Evolutionary conservation across 2,888 invertebrate species (phyloP).

Genomic region (Tupiocoris notatus): DNA sequence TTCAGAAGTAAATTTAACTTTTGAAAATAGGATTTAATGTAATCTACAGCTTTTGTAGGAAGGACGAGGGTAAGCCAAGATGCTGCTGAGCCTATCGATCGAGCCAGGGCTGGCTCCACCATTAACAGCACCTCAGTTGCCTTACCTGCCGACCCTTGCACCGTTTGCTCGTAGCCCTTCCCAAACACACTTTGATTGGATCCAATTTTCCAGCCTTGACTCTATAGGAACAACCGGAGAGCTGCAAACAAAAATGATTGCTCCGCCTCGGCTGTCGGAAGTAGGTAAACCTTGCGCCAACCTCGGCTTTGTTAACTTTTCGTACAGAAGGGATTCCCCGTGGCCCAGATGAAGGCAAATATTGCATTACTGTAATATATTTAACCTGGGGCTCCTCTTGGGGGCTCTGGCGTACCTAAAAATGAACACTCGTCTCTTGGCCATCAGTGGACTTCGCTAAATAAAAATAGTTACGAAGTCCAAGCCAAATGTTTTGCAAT

Average conservation of each 20-base stretch:
- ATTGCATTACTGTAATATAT: not conserved
- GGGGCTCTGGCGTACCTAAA: too few species aligned
- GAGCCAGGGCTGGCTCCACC: not conserved
- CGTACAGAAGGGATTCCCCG: not conserved
- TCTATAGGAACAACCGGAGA: conserved; percentile 28
- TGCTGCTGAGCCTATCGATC: not conserved
- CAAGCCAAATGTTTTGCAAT: too few species aligned
- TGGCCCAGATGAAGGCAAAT: not conserved
- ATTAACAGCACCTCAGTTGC: not conserved
- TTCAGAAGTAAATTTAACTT: too few species aligned
- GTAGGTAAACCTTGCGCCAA: not conserved
- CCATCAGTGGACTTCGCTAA: too few species aligned
- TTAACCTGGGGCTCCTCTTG: too few species aligned
- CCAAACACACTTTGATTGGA: conserved; percentile 37
- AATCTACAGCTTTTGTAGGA: too few species aligned
- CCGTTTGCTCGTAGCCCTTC: conserved; percentile 7
- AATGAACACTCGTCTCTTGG: too few species aligned
- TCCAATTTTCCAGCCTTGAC: conserved; percentile 26
- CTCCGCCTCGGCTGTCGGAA: not conserved
- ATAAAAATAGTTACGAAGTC: too few species aligned
- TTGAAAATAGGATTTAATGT: too few species aligned
- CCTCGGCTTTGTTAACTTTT: not conserved
- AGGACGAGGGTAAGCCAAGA: too few species aligned
- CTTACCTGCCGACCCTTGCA: not conserved
- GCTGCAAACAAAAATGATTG: conserved; percentile 30